Evolutionary conservation across 2,888 invertebrate genomes (phyloP).

Genomic region (Ctena decussata): DNA sequence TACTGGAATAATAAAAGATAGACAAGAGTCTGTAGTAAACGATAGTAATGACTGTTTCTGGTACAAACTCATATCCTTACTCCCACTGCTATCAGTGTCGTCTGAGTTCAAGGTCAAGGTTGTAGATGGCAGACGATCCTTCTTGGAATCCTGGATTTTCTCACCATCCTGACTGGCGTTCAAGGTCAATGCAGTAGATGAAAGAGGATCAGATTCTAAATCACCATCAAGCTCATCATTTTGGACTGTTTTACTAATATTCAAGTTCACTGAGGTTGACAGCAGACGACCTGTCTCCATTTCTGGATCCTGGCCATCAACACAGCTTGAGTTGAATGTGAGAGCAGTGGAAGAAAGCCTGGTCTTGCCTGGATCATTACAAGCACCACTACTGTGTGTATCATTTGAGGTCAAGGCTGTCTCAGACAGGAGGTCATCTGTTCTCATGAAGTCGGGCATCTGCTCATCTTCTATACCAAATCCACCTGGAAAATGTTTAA

Average conservation of each 20-base stretch:
- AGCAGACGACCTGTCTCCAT: background rate
- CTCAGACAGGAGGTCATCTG: background rate
- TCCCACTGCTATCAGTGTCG: background rate
- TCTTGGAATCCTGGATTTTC: too few relatives aligned
- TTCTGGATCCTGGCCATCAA: background rate
- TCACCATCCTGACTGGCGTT: too few relatives aligned
- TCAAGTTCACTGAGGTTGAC: background rate
- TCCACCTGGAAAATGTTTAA: background rate
- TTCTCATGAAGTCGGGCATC: constrained; percentile 52
- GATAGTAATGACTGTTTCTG: background rate
- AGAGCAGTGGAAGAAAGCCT: background rate
- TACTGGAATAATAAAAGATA: constrained; percentile 13
- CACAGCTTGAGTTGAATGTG: background rate
- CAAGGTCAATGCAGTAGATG: background rate
- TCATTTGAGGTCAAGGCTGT: background rate
- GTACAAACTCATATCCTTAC: background rate
- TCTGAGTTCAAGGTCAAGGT: background rate
- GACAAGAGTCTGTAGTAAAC: background rate
- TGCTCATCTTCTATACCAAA: constrained; percentile 50
- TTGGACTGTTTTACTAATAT: too few relatives aligned
- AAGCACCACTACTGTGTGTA: background rate
- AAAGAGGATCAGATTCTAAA: background rate
- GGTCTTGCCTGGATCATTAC: background rate
- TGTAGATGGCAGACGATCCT: too few relatives aligned
- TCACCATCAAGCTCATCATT: too few relatives aligned